Evolutionary conservation across 2,113 vertebrate species (phyloP).

Genomic region (Rhizomys pruinosus): DNA sequence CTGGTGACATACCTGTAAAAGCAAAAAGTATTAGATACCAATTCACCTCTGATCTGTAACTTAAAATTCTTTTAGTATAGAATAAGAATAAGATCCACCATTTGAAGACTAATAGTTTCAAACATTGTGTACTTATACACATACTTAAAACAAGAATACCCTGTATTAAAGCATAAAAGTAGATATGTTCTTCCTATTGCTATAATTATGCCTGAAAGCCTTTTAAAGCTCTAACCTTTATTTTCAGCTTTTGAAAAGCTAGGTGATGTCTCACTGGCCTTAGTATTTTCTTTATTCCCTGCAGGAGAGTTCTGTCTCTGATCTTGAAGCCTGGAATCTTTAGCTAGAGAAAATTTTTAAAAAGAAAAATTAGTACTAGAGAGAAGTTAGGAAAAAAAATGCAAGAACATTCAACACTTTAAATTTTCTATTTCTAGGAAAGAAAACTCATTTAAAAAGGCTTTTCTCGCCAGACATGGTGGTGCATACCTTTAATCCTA

Average conservation of each 20-base stretch:
- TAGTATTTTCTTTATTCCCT: constrained; percentile 94
- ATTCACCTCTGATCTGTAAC: constrained; percentile 36
- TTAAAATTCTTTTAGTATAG: constrained; percentile 7
- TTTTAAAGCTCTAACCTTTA: constrained; percentile 91
- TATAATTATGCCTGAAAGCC: background rate
- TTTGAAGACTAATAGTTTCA: constrained; percentile 16
- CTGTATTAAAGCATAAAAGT: background rate
- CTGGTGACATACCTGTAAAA: constrained; percentile 91
- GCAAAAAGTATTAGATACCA: constrained; percentile 46
- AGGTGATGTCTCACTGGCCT: constrained; percentile 92
- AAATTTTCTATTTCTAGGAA: constrained; percentile 20
- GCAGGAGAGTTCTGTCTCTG: constrained; percentile 94
- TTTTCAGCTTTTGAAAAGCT: constrained; percentile 92
- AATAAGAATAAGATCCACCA: background rate
- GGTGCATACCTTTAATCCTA: too few relatives aligned
- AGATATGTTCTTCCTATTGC: constrained; percentile 2
- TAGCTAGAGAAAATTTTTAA: constrained; percentile 87
- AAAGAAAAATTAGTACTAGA: constrained; percentile 53
- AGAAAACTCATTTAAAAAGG: background rate
- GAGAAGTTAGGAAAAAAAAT: constrained; percentile 18
- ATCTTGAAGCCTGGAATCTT: constrained; percentile 96
- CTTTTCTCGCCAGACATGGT: too few relatives aligned
- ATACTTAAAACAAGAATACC: constrained; percentile 1
- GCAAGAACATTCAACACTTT: constrained; percentile 23
- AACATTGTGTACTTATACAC: constrained; percentile 12